Conservation (phyloP, 2,797 vertebrate genomes). For the Siniperca scherzeri region DNA sequence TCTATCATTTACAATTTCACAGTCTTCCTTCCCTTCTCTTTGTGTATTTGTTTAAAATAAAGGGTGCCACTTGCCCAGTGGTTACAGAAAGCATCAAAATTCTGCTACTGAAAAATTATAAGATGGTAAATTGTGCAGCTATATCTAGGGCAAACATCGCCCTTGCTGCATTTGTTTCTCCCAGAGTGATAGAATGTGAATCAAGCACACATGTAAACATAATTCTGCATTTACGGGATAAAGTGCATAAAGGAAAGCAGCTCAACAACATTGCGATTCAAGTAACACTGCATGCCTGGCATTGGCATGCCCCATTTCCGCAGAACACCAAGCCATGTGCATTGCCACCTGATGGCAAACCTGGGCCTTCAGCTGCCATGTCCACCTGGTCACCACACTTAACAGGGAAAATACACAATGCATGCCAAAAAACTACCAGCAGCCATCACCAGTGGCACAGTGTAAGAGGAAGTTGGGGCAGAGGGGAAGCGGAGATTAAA, state of each 20-base stretch:
- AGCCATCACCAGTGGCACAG: constrained; percentile 51
- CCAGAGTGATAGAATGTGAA: constrained; percentile 19
- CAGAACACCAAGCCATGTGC: constrained; percentile 52
- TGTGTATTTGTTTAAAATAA: constrained; percentile 5
- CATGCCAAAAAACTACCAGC: constrained; percentile 58
- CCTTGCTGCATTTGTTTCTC: constrained; percentile 25
- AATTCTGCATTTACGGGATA: constrained; percentile 21
- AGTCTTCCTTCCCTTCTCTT: background rate
- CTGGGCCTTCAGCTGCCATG: constrained; percentile 73
- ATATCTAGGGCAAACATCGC: constrained; percentile 25
- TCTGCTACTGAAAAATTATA: constrained; percentile 20
- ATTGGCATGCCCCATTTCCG: constrained; percentile 56
- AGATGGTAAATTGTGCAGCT: constrained; percentile 3
- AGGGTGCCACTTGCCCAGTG: background rate
- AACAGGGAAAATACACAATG: constrained; percentile 37
- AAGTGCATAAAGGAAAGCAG: constrained; percentile 24
- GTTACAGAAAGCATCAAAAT: constrained; percentile 8
- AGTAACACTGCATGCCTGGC: constrained; percentile 7
- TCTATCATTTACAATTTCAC: background rate
- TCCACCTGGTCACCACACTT: constrained; percentile 77
- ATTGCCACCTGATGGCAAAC: constrained; percentile 68
- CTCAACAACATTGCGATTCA: constrained; percentile 22
- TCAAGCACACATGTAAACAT: background rate
- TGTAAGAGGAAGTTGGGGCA: constrained; percentile 55
- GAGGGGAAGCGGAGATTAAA: constrained; percentile 66